Percentiles rank a stretch among this genome's conserved stretches.
These are phyloP conservation scores for Polypedilum pembai DNA, from an alignment of 1,140 invertebrate genomes.

Conservation along the genomic window DNA sequence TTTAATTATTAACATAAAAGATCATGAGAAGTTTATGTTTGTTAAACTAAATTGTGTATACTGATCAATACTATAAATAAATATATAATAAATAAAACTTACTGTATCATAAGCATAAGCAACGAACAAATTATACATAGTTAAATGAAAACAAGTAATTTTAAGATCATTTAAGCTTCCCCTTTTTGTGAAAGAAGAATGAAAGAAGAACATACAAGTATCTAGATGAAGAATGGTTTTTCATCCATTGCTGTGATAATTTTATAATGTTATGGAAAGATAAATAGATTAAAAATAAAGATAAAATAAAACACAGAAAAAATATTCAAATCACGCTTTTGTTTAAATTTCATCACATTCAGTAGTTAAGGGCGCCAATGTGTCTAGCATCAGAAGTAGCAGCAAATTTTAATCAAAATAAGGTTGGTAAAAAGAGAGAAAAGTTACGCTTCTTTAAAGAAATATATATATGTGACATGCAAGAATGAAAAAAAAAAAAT, in stretches of 20 bases:
- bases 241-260: constrained; percentile 18
- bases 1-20: too few relatives aligned
- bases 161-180: neutral
- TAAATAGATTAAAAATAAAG: neutral
- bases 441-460: too few relatives aligned
- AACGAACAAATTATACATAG: neutral
- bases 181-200: neutral
- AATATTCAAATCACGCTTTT: neutral
- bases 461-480: too few relatives aligned
- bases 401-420: neutral
- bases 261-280: constrained; percentile 10
- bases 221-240: neutral
- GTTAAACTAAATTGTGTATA: too few relatives aligned
- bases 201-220: neutral
- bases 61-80: too few relatives aligned
- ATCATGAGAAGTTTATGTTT: too few relatives aligned
- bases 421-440: neutral
- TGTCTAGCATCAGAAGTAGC: neutral
- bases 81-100: too few relatives aligned
- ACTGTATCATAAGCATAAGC: too few relatives aligned
- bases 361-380: constrained; percentile 6
- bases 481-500: neutral
- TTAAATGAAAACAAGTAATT: neutral
- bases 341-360: neutral
- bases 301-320: neutral